phyloP scores from a whole-genome alignment of 2,888 invertebrate genomes.

The Pachliopta kotzebuea region DNA sequence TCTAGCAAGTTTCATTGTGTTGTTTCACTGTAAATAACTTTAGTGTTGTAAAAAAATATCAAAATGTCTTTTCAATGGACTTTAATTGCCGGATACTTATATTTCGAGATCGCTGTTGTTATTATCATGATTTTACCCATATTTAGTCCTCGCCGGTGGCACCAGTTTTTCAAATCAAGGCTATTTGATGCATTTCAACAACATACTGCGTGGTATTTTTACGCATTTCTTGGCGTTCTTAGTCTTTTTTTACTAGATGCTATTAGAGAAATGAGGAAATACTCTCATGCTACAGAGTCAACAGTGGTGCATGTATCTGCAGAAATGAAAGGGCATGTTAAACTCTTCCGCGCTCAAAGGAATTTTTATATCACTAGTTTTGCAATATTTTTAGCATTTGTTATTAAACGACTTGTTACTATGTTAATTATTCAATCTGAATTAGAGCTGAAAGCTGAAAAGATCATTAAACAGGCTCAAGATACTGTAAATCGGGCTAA shows the following conservation, averaged over 20 bases:
- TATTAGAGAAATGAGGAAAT: conserved; percentile 86
- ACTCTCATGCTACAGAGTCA: conserved; percentile 72
- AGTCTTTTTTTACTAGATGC: conserved; percentile 85
- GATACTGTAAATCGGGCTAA: conserved; percentile 77
- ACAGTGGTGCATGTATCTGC: conserved; percentile 74
- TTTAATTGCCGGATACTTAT: conserved; percentile 86
- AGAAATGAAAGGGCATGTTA: conserved; percentile 85
- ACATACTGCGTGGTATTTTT: conserved; percentile 85
- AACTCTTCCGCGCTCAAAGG: conserved; percentile 87
- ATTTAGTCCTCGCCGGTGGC: conserved; percentile 88
- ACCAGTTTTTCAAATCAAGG: conserved; percentile 86
- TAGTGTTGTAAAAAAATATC: not conserved
- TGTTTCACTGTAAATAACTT: not conserved
- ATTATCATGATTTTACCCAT: conserved; percentile 84
- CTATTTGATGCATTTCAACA: conserved; percentile 82
- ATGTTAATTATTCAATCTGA: conserved; percentile 84
- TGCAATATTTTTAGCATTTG: conserved; percentile 85
- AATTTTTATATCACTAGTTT: conserved; percentile 91
- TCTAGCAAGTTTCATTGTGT: not conserved
- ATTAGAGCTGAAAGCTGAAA: conserved; percentile 82
- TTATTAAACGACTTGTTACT: conserved; percentile 82
- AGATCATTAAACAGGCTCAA: conserved; percentile 85
- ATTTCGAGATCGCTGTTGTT: conserved; percentile 84
- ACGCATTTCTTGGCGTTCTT: conserved; percentile 80
- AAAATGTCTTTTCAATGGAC: conserved; percentile 91